Evolutionary conservation across 2,797 vertebrate species (phyloP), one percentile per base, ranked within the genome.

Genomic region (Austrolebias charrua): DNA sequence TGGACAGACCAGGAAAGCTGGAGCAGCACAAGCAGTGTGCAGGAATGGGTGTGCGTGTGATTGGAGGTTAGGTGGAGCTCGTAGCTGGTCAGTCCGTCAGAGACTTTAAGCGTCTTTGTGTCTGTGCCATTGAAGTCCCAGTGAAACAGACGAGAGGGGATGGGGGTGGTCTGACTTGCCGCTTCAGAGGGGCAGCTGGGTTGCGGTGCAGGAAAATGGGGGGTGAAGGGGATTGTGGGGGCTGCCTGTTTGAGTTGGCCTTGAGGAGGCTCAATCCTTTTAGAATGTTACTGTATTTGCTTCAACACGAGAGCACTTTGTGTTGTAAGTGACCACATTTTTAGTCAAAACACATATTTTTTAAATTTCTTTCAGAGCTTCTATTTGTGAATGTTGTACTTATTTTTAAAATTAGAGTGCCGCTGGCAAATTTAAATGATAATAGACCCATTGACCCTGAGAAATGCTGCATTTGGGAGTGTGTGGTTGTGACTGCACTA

Each of bases 361-460:
- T 60, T 79, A 54, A n/a, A 4, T 8, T 60, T 63, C 18, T 69
- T 24, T 33, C 46, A 45, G 16, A 56, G 43, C 47, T 58, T 50
- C 54, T 57, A 61, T 54, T 64, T 62, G 38, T 48, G 28, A 40
- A 48, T 28, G 55, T 63, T 66, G 70, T 73, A 48, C 20, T 48
- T 83, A 71, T 80, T 73, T 83, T 81, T 78, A 79, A 72, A 76
- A 86, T 80, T 66, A 33, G 63, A 72, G 79, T 84, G 73, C 64
- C 71, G 81, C 86, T 81, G 79, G 75, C 80, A 78, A 68, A 90
- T 89, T 90, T 88, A 79, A 88, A 91, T 85, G 70, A 89, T 89
- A 90, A 92, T 86, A 84, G 85, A 82, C 86, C 81, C 85, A 87
- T 77, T 88, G 87, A 87, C 73, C 80, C 80, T 83, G 76, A 84